These are phyloP conservation scores for Oceanites oceanicus DNA, from an alignment of 2,113 vertebrate species.

Conservation along the genomic window DNA sequence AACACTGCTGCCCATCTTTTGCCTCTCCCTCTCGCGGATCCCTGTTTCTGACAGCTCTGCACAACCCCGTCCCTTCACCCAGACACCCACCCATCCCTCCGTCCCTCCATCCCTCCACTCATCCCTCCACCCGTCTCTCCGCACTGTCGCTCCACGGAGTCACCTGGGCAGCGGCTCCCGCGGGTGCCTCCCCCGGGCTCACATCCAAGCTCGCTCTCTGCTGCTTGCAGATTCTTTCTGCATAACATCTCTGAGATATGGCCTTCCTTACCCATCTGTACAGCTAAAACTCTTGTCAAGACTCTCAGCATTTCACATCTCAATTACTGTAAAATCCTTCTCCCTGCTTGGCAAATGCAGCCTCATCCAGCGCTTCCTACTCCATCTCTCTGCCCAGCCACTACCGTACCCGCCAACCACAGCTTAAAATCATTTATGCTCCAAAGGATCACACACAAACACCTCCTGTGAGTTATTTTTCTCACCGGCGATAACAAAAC, in stretches of 20 bases:
- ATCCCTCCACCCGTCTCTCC: neutral
- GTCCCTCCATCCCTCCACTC: neutral
- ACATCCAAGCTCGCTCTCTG: constrained; percentile 42
- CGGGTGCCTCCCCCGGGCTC: constrained; percentile 52
- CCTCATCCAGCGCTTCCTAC: constrained; percentile 53
- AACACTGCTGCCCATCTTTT: neutral
- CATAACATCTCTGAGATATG: constrained; percentile 68
- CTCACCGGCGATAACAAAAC: neutral
- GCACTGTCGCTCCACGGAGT: neutral
- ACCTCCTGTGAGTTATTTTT: constrained; percentile 29
- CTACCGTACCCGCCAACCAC: constrained; percentile 47
- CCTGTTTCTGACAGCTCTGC: neutral
- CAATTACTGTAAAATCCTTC: constrained; percentile 71
- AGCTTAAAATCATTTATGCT: constrained; percentile 60
- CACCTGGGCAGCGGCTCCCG: constrained; percentile 58
- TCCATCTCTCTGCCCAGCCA: constrained; percentile 58
- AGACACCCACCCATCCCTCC: neutral
- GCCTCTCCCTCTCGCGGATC: neutral
- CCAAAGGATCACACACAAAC: constrained; percentile 46
- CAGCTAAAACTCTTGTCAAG: constrained; percentile 72
- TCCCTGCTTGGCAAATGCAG: constrained; percentile 65
- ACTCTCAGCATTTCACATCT: constrained; percentile 70
- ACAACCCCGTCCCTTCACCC: neutral
- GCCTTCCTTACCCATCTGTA: constrained; percentile 70
- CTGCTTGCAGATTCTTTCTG: constrained; percentile 63